phyloP scores from a whole-genome alignment of 92 coral and sea anemone species.

The Montipora capitata region DNA sequence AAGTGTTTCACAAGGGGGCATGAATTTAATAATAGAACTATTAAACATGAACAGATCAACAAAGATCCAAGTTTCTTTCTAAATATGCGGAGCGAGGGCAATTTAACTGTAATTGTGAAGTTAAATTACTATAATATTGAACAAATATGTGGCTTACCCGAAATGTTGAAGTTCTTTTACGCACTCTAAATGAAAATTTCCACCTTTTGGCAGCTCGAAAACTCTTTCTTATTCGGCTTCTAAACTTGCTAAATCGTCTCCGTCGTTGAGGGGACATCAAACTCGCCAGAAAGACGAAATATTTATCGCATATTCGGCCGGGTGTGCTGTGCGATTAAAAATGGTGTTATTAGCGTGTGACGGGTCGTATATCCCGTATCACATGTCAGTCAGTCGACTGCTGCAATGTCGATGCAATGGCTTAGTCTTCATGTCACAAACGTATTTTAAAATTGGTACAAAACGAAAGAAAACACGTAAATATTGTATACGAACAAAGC shows the following conservation, averaged over 20 bases:
- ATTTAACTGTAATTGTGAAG: not conserved
- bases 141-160: slow-evolving; percentile 42
- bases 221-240: slow-evolving; percentile 43
- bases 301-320: slow-evolving; percentile 9
- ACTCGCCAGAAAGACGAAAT: slow-evolving; percentile 17
- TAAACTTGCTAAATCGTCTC: slow-evolving; percentile 47
- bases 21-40: not conserved
- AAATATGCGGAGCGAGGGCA: not conserved
- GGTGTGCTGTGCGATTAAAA: slow-evolving; percentile 6
- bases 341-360: slow-evolving; percentile 16
- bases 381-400: slow-evolving; percentile 9
- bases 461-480: slow-evolving; percentile 20
- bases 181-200: slow-evolving; percentile 37
- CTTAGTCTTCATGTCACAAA: slow-evolving; percentile 24
- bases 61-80: not conserved
- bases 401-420: not conserved
- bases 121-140: slow-evolving; percentile 21
- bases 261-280: slow-evolving; percentile 52
- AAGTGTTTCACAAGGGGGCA: not conserved
- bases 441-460: not conserved
- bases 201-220: slow-evolving; percentile 47
- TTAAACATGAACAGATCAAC: not conserved
- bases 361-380: slow-evolving; percentile 23
- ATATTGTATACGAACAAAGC: not conserved
- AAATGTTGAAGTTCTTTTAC: slow-evolving; percentile 29